These are phyloP conservation scores for Amitus sp. DNA, from an alignment of 2,888 invertebrate genomes.

Conservation along the genomic window DNA sequence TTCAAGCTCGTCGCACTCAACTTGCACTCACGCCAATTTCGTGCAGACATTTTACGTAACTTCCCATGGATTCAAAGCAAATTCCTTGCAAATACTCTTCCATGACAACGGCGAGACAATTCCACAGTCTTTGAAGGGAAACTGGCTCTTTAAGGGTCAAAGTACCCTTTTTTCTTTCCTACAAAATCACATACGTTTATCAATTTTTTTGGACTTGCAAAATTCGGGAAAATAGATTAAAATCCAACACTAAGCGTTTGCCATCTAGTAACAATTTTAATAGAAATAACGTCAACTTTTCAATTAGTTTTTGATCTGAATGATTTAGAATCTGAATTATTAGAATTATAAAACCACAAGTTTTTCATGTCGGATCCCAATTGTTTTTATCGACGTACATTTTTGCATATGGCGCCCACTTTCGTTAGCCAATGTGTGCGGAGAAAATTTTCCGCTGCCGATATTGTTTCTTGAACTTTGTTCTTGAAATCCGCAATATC, in stretches of 20 bases:
- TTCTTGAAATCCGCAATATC: slow-evolving; percentile 74
- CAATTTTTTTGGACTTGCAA: no score
- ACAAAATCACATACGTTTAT: no score
- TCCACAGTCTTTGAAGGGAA: slow-evolving; percentile 75
- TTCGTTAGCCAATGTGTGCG: slow-evolving; percentile 73
- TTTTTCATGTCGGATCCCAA: no score
- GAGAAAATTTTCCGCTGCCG: slow-evolving; percentile 75
- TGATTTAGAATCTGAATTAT: no score
- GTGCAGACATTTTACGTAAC: slow-evolving; percentile 81
- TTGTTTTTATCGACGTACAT: slow-evolving; percentile 61
- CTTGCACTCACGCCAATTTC: no score
- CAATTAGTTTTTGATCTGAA: no score
- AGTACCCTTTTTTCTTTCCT: slow-evolving; percentile 75
- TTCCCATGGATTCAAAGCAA: slow-evolving; percentile 81
- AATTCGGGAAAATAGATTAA: no score
- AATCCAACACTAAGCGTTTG: no score
- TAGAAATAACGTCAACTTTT: no score
- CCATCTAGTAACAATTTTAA: no score
- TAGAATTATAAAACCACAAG: no score
- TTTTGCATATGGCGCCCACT: slow-evolving; percentile 72
- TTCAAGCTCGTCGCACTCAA: no score
- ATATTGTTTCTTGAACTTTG: slow-evolving; percentile 71
- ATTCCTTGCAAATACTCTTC: slow-evolving; percentile 86
- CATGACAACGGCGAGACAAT: slow-evolving; percentile 88
- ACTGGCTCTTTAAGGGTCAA: slow-evolving; percentile 74